These are phyloP conservation scores for Periphyllus acericola DNA, from an alignment of 2,888 invertebrate species.

Conservation along the genomic window DNA sequence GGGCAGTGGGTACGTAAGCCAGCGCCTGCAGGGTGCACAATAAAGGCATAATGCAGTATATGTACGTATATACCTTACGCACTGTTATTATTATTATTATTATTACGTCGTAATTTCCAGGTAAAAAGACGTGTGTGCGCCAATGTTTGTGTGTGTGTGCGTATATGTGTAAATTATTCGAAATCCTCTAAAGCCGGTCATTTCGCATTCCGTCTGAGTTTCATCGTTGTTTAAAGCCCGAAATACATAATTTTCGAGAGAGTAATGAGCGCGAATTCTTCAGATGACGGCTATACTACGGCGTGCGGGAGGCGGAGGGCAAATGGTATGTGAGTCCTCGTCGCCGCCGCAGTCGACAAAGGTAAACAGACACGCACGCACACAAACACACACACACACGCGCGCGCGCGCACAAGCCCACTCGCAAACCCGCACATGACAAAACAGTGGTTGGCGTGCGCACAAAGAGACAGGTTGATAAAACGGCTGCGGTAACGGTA, in stretches of 20 bases:
- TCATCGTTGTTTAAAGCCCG: constrained; percentile 36
- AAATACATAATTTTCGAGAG: constrained; percentile 47
- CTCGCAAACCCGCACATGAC: not conserved
- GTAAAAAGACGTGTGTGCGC: not conserved
- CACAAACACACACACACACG: not conserved
- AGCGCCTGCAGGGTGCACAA: too few relatives aligned
- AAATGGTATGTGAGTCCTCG: constrained; percentile 16
- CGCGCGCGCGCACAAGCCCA: not conserved
- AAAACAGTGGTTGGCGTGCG: not conserved
- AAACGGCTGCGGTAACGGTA: not conserved
- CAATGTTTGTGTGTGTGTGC: not conserved
- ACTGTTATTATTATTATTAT: not conserved
- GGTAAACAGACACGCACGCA: constrained; percentile 10
- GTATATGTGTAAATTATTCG: constrained; percentile 17
- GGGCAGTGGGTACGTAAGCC: too few relatives aligned
- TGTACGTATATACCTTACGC: too few relatives aligned
- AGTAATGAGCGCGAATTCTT: constrained; percentile 55
- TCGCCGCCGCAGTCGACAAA: constrained; percentile 15
- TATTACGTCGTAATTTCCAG: not conserved
- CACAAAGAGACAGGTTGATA: constrained; percentile 49
- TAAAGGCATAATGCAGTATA: too few relatives aligned
- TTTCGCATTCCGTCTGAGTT: constrained; percentile 33
- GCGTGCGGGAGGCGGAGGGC: not conserved
- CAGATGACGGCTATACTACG: constrained; percentile 20
- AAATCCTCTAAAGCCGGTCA: constrained; percentile 50